These are phyloP conservation scores for Lymantria dispar DNA, from an alignment of 2,888 invertebrate genomes.

Conservation along the genomic window DNA sequence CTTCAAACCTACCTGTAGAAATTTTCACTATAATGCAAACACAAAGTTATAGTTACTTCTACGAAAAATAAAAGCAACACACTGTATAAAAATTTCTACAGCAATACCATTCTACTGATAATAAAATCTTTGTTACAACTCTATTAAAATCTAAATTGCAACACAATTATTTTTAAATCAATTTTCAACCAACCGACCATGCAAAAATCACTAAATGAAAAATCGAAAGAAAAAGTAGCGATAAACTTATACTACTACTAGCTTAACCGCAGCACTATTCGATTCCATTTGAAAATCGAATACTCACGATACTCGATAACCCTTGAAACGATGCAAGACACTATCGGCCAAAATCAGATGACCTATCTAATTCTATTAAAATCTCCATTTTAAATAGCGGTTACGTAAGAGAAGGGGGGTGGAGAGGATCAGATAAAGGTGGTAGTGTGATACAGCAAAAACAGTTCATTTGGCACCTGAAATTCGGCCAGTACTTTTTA, in stretches of 20 bases:
- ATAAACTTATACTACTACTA: slow-evolving; percentile 13
- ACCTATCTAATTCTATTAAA: slow-evolving; percentile 19
- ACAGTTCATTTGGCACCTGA: slow-evolving; percentile 44
- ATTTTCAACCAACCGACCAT: too few relatives aligned
- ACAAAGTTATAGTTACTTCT: too few relatives aligned
- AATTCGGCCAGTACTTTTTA: slow-evolving; percentile 37
- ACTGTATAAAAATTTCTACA: too few relatives aligned
- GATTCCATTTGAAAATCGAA: slow-evolving; percentile 38
- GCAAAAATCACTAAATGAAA: slow-evolving; percentile 11
- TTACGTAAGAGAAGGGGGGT: slow-evolving; percentile 12
- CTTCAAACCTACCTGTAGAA: too few relatives aligned
- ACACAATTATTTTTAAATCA: too few relatives aligned
- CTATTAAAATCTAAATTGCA: too few relatives aligned
- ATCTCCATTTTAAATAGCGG: slow-evolving; percentile 7
- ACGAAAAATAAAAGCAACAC: too few relatives aligned
- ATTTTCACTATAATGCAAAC: too few relatives aligned
- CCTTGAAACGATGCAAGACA: slow-evolving; percentile 39
- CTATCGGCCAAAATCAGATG: slow-evolving; percentile 27
- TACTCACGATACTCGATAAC: slow-evolving; percentile 35
- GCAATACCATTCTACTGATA: too few relatives aligned
- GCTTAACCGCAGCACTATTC: slow-evolving; percentile 29
- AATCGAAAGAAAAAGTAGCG: slow-evolving; percentile 2
- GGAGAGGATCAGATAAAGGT: slow-evolving; percentile 19
- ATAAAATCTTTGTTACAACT: too few relatives aligned
- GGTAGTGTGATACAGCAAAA: slow-evolving; percentile 36